Evolutionary conservation across 30 jellyfish, hydroid and myxozoan genomes (phyloP), one percentile per base, ranked within the genome.

Genomic region (Aurelia coerulea): DNA sequence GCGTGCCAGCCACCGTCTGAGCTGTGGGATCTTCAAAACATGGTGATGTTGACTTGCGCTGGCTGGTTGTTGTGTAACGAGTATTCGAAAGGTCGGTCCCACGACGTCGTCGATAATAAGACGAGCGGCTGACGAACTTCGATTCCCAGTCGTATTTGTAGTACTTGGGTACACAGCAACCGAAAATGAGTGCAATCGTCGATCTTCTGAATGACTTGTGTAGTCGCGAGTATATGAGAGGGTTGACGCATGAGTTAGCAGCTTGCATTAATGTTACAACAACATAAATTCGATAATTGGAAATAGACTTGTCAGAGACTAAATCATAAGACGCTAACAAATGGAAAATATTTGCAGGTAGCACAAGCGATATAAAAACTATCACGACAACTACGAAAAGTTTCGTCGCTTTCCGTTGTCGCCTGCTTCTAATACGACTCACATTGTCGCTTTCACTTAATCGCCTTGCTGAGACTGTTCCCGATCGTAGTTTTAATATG

Each of bases 161-260:
- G 76, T 73, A 84, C 52, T 84, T 84, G n/a, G 93, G 90, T 1
- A 84, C 10, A 60, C 95, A 92, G 60, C 96, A 88, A 32, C 96
- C 92, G 68, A 82, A 93, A 54, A 93, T n/a, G 1, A 88, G 73
- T 34, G 90, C 42, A 19, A 84, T 18, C 41, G 95, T 82, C 8
- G 96, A 53, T 19, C 79, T 51, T 73, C 96, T 93, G 66, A 89
- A 95, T 0, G 98, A 86, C 46, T 79, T 85, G 74, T 95, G 99
- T 67, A 95, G 84, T 41, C 96, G 96, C 32, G 97, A 83, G 59
- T 95, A 95, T 8, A 95, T 95, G 35, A 95, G 41, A 7, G 99
- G 99, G 62, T 95, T 95, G 67, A 88, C 99, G 51, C 97, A 80
- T 31, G 96, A 91, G 50, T 95, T 95, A 4, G 88, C 64, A 65